These are phyloP conservation scores for Xylocopa sonorina DNA, from an alignment of 1,140 invertebrate species.

Conservation along the genomic window DNA sequence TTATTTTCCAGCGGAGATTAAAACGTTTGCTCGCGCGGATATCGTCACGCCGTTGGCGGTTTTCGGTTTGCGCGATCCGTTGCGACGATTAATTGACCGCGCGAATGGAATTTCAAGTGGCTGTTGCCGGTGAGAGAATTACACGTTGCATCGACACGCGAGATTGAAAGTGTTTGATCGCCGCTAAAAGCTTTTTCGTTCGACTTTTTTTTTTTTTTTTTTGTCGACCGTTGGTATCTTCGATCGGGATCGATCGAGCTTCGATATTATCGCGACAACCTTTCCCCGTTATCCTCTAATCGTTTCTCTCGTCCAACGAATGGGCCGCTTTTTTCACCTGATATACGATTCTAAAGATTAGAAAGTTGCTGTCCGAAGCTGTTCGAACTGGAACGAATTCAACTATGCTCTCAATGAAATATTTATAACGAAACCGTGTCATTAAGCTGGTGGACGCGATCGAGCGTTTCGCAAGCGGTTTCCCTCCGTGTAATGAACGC, in stretches of 20 bases:
- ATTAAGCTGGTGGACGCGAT: not conserved
- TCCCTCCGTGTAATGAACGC: not conserved
- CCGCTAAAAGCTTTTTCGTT: not conserved
- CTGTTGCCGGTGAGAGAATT: not conserved
- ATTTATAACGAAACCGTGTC: not conserved
- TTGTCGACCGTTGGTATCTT: not conserved
- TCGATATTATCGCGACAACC: not conserved
- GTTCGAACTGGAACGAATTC: not conserved
- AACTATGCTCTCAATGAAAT: not conserved
- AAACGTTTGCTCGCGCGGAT: conserved; percentile 4
- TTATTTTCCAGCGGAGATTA: conserved; percentile 20
- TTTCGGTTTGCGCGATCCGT: conserved; percentile 21
- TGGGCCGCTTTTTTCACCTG: too few relatives aligned
- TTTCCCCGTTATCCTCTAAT: not conserved
- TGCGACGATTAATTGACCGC: conserved; percentile 25
- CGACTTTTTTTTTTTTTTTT: not conserved
- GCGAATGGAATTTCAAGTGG: conserved; percentile 30
- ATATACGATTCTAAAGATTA: not conserved
- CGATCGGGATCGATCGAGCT: too few relatives aligned
- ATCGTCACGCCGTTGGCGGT: not conserved
- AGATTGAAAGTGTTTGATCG: not conserved
- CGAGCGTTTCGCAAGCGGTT: not conserved
- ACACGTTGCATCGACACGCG: not conserved
- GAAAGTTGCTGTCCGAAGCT: not conserved
- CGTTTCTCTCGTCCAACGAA: not conserved